Evolutionary conservation across 2,888 invertebrate species (phyloP).

Genomic region (Lasioglossum oenotherae): DNA sequence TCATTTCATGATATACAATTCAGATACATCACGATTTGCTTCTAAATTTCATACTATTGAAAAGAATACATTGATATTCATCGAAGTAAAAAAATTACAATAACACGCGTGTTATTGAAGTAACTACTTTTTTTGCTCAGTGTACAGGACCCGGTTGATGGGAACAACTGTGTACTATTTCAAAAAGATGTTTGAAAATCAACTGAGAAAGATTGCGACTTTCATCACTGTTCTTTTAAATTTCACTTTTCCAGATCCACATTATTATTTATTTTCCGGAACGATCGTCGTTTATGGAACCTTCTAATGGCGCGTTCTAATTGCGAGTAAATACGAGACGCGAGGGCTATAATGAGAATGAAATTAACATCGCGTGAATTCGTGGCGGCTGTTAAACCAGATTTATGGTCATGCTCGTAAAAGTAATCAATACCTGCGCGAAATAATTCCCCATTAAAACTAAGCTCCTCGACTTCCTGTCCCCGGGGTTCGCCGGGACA

Average conservation of each 20-base stretch:
- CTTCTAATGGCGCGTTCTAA: not conserved
- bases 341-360: not conserved
- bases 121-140: too few species aligned
- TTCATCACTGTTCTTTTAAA: too few species aligned
- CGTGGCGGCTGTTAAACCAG: not conserved
- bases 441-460: slow-evolving; percentile 2
- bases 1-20: too few species aligned
- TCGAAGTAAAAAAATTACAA: too few species aligned
- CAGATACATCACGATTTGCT: too few species aligned
- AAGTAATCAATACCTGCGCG: not conserved
- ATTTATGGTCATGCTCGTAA: not conserved
- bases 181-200: not conserved
- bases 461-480: slow-evolving; percentile 23
- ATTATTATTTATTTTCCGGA: not conserved
- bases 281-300: not conserved
- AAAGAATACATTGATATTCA: too few species aligned
- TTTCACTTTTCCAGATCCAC: not conserved
- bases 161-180: too few species aligned
- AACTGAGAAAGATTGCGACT: too few species aligned
- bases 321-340: not conserved
- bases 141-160: not conserved
- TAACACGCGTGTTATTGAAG: too few species aligned
- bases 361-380: not conserved
- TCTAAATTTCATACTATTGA: too few species aligned
- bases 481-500: not conserved